Base-by-base conservation (phyloP, 2,888 invertebrate genomes). In the Phragmatobia fuliginosa region DNA sequence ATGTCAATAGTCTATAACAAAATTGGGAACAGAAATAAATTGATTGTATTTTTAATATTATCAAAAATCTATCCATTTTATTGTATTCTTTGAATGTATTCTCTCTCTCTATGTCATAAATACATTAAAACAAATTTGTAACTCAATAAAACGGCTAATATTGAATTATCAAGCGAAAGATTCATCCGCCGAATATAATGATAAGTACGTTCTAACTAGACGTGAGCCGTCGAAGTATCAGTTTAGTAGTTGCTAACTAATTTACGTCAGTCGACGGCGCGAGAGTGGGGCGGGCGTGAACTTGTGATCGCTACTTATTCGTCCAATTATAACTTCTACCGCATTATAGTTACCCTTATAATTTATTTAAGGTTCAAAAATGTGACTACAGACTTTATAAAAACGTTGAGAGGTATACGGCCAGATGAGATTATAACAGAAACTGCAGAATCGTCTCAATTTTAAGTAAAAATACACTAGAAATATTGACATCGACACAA, bases 261-360 rank as follows among this genome's bases (percentile, higher is more conserved):
- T 90, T 93, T 92, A 91, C 87, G 87, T 78, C 86, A 87, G 83
- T 83, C 81, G 79, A 76, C 79, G 79, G 77, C 74, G 75, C 76
- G 77, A 76, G 83, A 79, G 62, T 38, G 31, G 81, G 75, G 81
- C 83, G 78, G 85, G 86, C 86, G 88, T 80, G 87, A 90, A 85
- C 87, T 85, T 80, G 80, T 85, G 87, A 92, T 89, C 88, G 89
- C 87, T 85, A 85, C 87, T 90, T 89, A 90, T 89, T 90, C 85
- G 79, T 80, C 87, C 90, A 92, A 93, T 93, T 91, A 92, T 90
- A 93, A 92, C 89, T 92, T 91, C 78, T 79, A 75, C 86, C 79
- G 82, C 82, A 82, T 85, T 85, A 87, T 80, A 82, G 81, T 81
- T 74, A 82, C 80, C 80, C 71, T 77, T 68, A 70, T 75, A 77